These are phyloP conservation scores for Encarsia formosa DNA, from an alignment of 2,888 invertebrate genomes.

Conservation along the genomic window DNA sequence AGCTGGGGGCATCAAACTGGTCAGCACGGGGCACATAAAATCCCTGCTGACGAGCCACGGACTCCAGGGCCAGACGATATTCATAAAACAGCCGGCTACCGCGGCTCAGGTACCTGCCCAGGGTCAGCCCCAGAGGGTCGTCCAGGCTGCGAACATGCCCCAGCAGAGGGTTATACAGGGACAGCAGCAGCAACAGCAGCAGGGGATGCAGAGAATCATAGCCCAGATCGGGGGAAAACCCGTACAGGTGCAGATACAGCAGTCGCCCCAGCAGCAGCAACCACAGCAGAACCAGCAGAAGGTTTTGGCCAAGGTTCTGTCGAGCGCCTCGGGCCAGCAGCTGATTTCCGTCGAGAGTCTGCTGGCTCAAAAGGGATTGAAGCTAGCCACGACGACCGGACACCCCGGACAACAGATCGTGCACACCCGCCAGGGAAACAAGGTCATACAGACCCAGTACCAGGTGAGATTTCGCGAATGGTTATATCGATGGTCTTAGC, in stretches of 20 bases:
- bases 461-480: slow-evolving; percentile 36
- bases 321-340: slow-evolving; percentile 62
- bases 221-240: slow-evolving; percentile 50
- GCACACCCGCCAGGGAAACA: slow-evolving; percentile 46
- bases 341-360: slow-evolving; percentile 60
- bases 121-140: slow-evolving; percentile 52
- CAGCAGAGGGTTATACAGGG: slow-evolving; percentile 43
- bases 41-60: slow-evolving; percentile 48
- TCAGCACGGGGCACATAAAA: slow-evolving; percentile 48
- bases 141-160: slow-evolving; percentile 34
- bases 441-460: slow-evolving; percentile 48
- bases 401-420: slow-evolving; percentile 39
- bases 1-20: slow-evolving; percentile 47
- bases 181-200: slow-evolving; percentile 41
- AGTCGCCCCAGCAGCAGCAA: slow-evolving; percentile 51
- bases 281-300: slow-evolving; percentile 51
- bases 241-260: slow-evolving; percentile 54
- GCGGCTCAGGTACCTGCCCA: slow-evolving; percentile 45
- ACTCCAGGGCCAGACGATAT: slow-evolving; percentile 49
- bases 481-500: too few relatives aligned
- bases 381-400: slow-evolving; percentile 40
- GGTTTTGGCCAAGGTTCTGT: slow-evolving; percentile 69
- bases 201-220: slow-evolving; percentile 49
- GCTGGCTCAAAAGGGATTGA: slow-evolving; percentile 53
- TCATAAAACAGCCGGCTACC: slow-evolving; percentile 45